Evolutionary conservation across 2,888 invertebrate genomes (phyloP), one percentile per base, ranked within the genome.

Genomic region (Diloba caeruleocephala): DNA sequence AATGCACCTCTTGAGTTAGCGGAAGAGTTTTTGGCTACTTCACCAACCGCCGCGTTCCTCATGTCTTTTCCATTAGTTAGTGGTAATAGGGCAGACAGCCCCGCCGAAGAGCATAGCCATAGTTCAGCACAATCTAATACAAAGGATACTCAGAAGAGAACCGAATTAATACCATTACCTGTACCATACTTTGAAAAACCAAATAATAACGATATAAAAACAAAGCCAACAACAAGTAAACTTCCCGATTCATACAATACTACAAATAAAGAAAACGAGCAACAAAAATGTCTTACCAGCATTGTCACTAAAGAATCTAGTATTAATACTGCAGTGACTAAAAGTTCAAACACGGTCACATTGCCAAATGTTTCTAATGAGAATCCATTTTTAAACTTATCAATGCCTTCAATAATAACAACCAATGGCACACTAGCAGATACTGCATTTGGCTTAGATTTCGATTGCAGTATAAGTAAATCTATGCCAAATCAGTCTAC

Each of bases 21-120:
- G 1, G 93, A 93, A 78, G 93, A 93, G 56, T 90, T 93, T 73
- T 71, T 93, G 63, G 93, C 94, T 44, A 92, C 93, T 41, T 96
- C 96, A 1, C 96, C 97, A 3, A 96, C 96, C 1, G 97, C 96
- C 9, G 97, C 97, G 1, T 96, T 96, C 79, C 88, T 97, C 8
- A 94, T 96, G 89, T 96, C 96, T 1, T 97, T 96, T 76, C 97
- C 97, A 0, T 84, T 96, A 37, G 97, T 97, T 0, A 96, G 93
- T 73, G 94, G 94, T 1, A 93, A 92, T 56, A 85, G 94, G 67
- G 93, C 93, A 21, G 94, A 94, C 34, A 93, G 93, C 52, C 93
- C 94, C 6, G 88, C 89, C 17, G 93, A 93, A 48, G 93, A 92
- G 52, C 65, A 69, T 41, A 33, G 75, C 2, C 81, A 82, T 37